Conservation (phyloP, 2,113 vertebrate species). For the Bucco capensis region DNA sequence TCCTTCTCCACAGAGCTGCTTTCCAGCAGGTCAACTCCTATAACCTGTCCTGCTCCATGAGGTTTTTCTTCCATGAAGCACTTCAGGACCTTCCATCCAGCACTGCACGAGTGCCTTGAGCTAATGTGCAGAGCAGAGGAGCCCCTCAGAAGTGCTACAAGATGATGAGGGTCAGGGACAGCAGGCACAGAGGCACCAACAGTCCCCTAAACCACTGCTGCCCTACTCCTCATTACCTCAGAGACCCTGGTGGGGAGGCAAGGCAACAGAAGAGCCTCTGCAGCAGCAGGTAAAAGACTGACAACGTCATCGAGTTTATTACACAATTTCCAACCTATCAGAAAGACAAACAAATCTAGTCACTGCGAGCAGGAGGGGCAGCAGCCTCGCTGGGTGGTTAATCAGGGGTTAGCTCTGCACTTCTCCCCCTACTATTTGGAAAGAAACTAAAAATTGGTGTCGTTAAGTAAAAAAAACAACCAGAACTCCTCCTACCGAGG, state of each 20-base stretch:
- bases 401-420: slow-evolving; percentile 19
- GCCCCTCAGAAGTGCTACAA: neutral
- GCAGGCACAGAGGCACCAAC: neutral
- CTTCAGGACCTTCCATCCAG: no score
- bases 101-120: neutral
- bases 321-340: slow-evolving; percentile 82
- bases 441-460: slow-evolving; percentile 78
- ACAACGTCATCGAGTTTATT: slow-evolving; percentile 84
- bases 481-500: slow-evolving; percentile 43
- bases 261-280: neutral
- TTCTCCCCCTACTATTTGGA: slow-evolving; percentile 59
- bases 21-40: no score
- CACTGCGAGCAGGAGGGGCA: slow-evolving; percentile 73
- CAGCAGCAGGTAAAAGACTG: slow-evolving; percentile 76
- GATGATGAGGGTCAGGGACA: neutral
- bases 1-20: no score
- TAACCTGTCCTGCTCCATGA: no score
- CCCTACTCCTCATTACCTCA: neutral
- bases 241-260: neutral
- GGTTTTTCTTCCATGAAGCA: no score
- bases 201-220: neutral
- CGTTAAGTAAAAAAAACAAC: slow-evolving; percentile 71
- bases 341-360: slow-evolving; percentile 76
- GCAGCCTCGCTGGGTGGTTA: slow-evolving; percentile 40
- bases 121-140: neutral